Base-by-base conservation (phyloP, 1,140 invertebrate species). In the Augochlora pura region DNA sequence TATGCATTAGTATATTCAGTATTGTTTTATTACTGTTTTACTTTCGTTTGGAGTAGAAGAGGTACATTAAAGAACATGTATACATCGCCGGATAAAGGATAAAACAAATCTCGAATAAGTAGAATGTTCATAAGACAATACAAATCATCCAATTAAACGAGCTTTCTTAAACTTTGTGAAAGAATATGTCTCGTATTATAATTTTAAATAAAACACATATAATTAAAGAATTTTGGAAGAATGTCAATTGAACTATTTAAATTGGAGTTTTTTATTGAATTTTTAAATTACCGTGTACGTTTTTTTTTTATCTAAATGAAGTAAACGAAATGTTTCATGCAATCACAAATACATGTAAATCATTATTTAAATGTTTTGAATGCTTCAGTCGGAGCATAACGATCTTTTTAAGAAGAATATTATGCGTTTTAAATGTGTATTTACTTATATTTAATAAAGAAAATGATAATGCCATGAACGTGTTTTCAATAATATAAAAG, bases 111-210 rank as follows among this genome's bases (percentile, higher is more conserved):
- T 63, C 75, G 63, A 52, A 21, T 80, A 59, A 80, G 76, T 80
- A 73, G 38, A 80, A 69, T 42, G 69, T 77, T 60, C 63, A 67
- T 12, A 65, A 81, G 86, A 88, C 83, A 88, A 88, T 88, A 88
- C 81, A 66, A 83, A 67, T 70, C 52, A 63, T 70, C 27, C 38
- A 72, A 52, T 66, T 81, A 81, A 78, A 57, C 42, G 9, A 63
- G 16, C 59, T 63, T 65, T 52, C 65, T 57, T 57, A 71, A 59
- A 70, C 25, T 18, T 52, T 49, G 2, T 73, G 60, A 66, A 77
- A 77, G 64, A 65, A 76, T 77, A 77, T 82, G 67, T 85, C 39
- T 73, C 66, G 52, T 79, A 81, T 67, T n/a, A 72, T 18, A 85
- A 52, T 54, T 82, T 82, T 82, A 65, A 69, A n/a, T 67, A 23